Evolutionary conservation across 1,140 invertebrate genomes (phyloP).

Genomic region (Eupeodes corollae): DNA sequence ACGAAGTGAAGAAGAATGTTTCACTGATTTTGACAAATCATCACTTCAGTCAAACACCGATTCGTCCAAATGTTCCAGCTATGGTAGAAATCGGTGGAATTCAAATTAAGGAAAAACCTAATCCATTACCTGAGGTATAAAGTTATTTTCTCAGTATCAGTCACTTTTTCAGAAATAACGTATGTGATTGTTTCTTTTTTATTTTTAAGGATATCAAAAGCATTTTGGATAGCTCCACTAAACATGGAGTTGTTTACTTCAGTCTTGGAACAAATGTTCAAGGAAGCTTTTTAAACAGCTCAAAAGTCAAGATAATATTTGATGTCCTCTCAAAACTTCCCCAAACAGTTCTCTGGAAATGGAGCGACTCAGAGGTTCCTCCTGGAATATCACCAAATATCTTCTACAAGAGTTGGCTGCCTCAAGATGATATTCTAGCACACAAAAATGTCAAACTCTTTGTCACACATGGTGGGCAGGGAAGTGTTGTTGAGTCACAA

Average conservation of each 20-base stretch:
- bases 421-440: conserved; percentile 39
- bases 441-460: conserved; percentile 38
- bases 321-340: conserved; percentile 38
- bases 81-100: conserved; percentile 26
- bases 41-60: conserved; percentile 1
- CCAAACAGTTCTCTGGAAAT: conserved; percentile 41
- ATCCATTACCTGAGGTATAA: conserved; percentile 20
- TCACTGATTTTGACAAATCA: neutral
- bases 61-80: conserved; percentile 14
- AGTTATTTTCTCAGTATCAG: too few species aligned
- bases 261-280: conserved; percentile 42
- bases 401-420: conserved; percentile 42
- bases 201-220: conserved; percentile 37
- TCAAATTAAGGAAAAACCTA: conserved; percentile 15
- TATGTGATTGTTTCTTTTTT: conserved; percentile 6
- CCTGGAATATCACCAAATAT: conserved; percentile 41
- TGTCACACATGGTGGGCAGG: conserved; percentile 40
- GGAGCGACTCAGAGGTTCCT: conserved; percentile 14
- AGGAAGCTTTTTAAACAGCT: conserved; percentile 27
- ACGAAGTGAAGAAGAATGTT: neutral
- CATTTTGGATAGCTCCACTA: conserved; percentile 35
- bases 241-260: conserved; percentile 44
- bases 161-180: conserved; percentile 1
- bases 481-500: conserved; percentile 36
- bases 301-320: conserved; percentile 28